A percentile compares a stretch with the other conserved stretches of the same genome.
phyloP scores from a whole-genome alignment of 92 coral and sea anemone genomes.

The Porites divaricata region DNA sequence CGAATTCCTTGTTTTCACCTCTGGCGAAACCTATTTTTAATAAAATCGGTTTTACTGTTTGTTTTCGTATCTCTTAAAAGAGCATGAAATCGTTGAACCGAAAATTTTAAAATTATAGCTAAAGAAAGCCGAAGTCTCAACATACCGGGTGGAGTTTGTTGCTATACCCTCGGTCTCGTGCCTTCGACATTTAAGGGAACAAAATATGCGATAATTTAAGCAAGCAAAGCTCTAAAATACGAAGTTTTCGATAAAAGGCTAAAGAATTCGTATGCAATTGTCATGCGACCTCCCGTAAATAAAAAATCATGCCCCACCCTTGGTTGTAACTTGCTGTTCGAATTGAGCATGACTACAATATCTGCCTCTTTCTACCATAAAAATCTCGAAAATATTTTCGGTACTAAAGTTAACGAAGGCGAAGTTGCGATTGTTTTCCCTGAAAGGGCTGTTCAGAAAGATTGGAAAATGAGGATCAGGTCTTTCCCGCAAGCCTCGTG shows the following conservation, averaged over 20 bases:
- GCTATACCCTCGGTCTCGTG: slow-evolving; percentile 33
- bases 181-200: neutral
- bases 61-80: neutral
- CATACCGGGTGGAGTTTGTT: slow-evolving; percentile 69
- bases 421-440: neutral
- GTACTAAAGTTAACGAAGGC: neutral
- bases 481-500: neutral
- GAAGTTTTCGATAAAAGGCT: neutral
- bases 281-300: slow-evolving; percentile 15
- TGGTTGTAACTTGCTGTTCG: neutral
- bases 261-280: neutral
- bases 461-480: neutral
- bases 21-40: neutral
- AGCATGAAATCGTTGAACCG: neutral
- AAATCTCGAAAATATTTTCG: neutral
- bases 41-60: neutral
- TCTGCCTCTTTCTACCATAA: neutral
- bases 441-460: neutral
- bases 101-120: neutral
- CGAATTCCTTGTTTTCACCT: neutral
- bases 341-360: neutral
- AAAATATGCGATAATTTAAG: neutral
- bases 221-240: neutral
- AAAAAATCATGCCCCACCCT: slow-evolving; percentile 40
- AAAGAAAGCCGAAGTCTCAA: neutral